Evolutionary conservation across 1,140 invertebrate species (phyloP), one percentile per base, ranked within the genome.

Genomic region (Papilio aristodemus): DNA sequence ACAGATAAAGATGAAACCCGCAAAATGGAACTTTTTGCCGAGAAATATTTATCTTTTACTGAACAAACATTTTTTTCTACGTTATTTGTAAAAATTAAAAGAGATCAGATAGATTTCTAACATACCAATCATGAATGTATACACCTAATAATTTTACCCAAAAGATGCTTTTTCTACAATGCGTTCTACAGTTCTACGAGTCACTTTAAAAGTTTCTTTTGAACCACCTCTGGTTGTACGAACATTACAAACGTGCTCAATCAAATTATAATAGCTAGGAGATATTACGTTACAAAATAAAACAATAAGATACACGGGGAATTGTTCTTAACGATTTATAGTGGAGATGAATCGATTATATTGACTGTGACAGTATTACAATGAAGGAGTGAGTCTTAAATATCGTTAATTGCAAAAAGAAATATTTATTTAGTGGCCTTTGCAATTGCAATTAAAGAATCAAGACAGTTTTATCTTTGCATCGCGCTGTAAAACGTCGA

Each of bases 401-500:
- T 36, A 22, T n/a, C 38, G 1, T 63, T 63, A 22, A 63, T 43
- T 63, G 38, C 38, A 39, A 63, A 63, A 63, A 43, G 60, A 41
- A 25, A 25, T 38, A 39, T 22, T 38, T 39, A 25, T 63, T 22
- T 32, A 32, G 27, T 32, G 22, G 14, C 17, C 11, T 64, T 0
- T 41, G 22, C 59, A 32, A 36, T 66, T 41, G 63, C 63, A 66
- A 66, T 66, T 66, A 66, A 66, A 62, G 41, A 66, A 46, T 59
- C 57, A n/a, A 66, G 59, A 62, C 59, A 37, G 41, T 4, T 80
- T 83, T 86, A 85, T 81, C 82, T 84, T 85, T 88, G 86, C 82
- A 80, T 74, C 70, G 67, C 70, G 63, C 39, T 63, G 68, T 68
- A 73, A 43, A 71, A 57, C 60, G 66, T 64, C 73, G 79, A 77